Base-by-base conservation (phyloP, 2,113 vertebrate genomes). In the Potamarius usumacintae region DNA sequence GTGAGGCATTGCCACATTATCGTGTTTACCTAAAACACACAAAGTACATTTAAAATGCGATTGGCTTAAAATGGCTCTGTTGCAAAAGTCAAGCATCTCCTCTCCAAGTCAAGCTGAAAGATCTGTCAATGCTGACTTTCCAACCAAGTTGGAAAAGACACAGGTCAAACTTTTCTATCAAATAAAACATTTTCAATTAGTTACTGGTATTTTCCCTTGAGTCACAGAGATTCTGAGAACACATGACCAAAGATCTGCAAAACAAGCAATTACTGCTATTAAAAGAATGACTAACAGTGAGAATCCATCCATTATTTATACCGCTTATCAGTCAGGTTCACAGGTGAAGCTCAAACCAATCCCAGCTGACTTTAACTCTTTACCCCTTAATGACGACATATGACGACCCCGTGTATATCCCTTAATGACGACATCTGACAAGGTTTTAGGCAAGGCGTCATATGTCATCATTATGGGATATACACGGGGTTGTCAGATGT, bases 281-380 rank as follows among this genome's bases (percentile, higher is more conserved):
- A 89, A 78, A 86, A 50, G 22, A 77, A 20, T 89, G 82, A 84
- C 55, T 87, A 69, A 85, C 12, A 82, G 9, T 30, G 52, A 57
- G 8, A 27, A 30, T 30, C 2, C 42, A 42, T 42, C 42, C 42
- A 42, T 42, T 42, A 42, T 42, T 42, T 42, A 42, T 42, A 42
- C 42, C 42, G 42, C 42, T 42, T 42, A 42, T 42, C 42, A 42
- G 42, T 42, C 42, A 42, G 42, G 42, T 42, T 42, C 4, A 4
- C 42, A 42, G 42, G 42, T 42, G 42, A 42, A 42, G 42, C 42
- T 42, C 42, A 42, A 42, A 42, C 42, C 42, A 42, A 42, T 42
- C 42, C 42, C 42, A 42, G 42, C 42, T 42, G 42, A 42, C 3
- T 42, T 42, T 42, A 42, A 30, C 30, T 30, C 30, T 30, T 30